Conservation (phyloP, 2,113 vertebrate genomes). For the Amblyornis subalaris region DNA sequence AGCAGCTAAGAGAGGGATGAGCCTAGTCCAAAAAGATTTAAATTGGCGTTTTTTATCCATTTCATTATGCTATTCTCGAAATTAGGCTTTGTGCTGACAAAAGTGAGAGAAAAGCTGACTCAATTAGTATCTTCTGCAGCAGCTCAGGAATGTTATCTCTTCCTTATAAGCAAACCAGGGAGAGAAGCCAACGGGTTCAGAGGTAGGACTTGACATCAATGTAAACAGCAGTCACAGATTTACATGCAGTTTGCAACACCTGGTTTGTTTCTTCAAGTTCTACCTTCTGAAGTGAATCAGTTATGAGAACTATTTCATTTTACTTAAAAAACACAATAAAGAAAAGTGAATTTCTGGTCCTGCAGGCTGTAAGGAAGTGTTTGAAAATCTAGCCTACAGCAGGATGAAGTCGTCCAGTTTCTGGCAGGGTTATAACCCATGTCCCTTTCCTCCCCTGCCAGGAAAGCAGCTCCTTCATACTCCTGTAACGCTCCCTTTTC, state of each 20-base stretch:
- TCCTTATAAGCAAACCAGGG: neutral
- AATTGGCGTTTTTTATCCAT: neutral
- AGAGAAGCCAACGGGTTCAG: neutral
- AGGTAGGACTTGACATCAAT: neutral
- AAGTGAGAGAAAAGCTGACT: neutral
- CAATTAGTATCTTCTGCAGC: neutral
- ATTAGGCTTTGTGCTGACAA: neutral
- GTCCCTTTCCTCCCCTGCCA: neutral
- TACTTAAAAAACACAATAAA: neutral
- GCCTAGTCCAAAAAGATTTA: neutral
- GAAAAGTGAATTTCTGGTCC: neutral
- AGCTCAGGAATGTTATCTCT: neutral
- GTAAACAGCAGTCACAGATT: neutral
- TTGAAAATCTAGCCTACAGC: neutral
- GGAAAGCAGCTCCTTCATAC: neutral
- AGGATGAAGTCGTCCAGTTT: neutral
- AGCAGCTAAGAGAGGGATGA: neutral
- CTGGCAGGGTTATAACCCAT: neutral
- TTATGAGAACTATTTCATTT: neutral
- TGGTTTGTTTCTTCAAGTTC: neutral
- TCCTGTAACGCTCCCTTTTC: slow-evolving; percentile 26
- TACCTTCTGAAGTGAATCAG: neutral
- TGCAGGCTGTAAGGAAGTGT: neutral
- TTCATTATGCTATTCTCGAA: neutral
- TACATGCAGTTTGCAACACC: neutral